These are phyloP conservation scores for Rhipidura dahli DNA, from an alignment of 2,113 vertebrate species.

Conservation along the genomic window DNA sequence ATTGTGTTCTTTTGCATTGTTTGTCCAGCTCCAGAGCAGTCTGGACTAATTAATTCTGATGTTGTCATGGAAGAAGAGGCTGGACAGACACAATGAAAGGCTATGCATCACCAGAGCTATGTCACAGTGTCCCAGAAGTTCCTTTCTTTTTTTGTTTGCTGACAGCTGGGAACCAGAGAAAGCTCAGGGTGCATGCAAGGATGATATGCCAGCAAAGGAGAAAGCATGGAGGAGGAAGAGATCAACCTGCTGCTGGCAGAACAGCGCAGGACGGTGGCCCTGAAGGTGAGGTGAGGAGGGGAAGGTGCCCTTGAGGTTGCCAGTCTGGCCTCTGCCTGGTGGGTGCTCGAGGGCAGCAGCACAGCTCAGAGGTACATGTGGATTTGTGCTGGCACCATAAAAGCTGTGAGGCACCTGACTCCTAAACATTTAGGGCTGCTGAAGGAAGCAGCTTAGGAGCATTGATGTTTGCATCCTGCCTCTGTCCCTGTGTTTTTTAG, in stretches of 20 bases:
- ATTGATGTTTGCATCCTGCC: not conserved
- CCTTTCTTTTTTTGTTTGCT: not conserved
- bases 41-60: not conserved
- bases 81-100: not conserved
- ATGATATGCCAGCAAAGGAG: not conserved
- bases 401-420: not conserved
- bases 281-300: slow-evolving; percentile 66
- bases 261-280: not conserved
- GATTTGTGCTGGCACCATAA: too few relatives aligned
- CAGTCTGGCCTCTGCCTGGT: not conserved
- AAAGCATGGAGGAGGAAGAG: slow-evolving; percentile 38
- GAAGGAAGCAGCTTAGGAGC: not conserved
- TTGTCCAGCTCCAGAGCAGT: not conserved
- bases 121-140: not conserved
- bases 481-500: not conserved
- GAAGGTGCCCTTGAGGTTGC: not conserved
- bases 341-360: not conserved
- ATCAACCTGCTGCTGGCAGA: slow-evolving; percentile 59
- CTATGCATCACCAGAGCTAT: not conserved
- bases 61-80: not conserved
- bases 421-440: not conserved
- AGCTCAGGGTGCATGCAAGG: not conserved
- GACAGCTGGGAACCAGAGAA: slow-evolving; percentile 71
- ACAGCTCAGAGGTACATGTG: not conserved
- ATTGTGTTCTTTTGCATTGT: not conserved